These are phyloP conservation scores for Scytalopus superciliaris DNA, from an alignment of 2,113 vertebrate species.

Conservation along the genomic window DNA sequence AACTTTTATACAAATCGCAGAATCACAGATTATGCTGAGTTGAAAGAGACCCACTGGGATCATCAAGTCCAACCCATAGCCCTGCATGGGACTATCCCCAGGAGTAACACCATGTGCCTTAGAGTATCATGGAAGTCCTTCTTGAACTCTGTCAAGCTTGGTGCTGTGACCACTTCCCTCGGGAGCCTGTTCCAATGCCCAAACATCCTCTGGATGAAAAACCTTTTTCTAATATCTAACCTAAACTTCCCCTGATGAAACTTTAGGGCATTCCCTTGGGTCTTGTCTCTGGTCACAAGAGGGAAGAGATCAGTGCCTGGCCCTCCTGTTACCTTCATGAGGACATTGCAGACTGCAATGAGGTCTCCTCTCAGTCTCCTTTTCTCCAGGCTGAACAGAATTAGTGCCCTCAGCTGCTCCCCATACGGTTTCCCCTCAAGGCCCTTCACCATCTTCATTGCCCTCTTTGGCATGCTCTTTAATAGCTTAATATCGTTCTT, in stretches of 20 bases:
- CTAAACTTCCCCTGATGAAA: neutral
- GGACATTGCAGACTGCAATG: neutral
- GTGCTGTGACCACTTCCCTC: neutral
- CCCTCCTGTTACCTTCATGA: neutral
- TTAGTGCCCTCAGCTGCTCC: neutral
- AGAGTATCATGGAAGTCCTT: neutral
- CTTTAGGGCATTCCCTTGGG: neutral
- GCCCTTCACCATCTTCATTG: neutral
- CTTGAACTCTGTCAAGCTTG: neutral
- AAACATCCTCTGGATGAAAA: neutral
- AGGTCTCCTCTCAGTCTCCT: neutral
- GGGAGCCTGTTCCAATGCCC: neutral
- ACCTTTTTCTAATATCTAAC: neutral
- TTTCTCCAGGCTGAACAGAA: neutral
- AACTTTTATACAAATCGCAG: neutral
- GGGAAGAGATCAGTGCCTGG: neutral
- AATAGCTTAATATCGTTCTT: no score
- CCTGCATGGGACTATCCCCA: neutral
- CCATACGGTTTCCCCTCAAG: neutral
- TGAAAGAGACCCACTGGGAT: neutral
- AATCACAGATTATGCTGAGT: neutral
- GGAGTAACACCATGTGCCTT: neutral
- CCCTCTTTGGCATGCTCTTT: neutral
- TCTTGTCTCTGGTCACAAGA: no score
- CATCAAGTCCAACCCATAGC: neutral